Base-by-base conservation (phyloP, 1,140 invertebrate species). In the Heliconius hermathena region DNA sequence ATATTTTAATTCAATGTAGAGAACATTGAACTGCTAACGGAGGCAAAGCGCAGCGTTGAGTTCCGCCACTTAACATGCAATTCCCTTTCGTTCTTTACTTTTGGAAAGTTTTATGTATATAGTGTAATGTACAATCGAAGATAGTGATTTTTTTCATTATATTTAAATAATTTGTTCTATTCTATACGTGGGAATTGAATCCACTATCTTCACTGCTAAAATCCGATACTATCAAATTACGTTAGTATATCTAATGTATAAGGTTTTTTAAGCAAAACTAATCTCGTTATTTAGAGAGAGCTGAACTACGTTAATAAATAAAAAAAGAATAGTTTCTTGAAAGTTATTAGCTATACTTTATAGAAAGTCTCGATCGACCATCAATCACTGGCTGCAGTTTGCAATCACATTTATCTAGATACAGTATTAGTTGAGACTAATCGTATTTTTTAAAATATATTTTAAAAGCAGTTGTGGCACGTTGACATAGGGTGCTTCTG, bases 381-480 rank as follows among this genome's bases (percentile, higher is more conserved):
- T 80, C 79, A 80, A 73, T 80, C 79, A 80, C 74, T 36, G 36
- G 41, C 36, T 22, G 76, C 75, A 71, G 77, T 80, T 80, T 74
- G 71, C 75, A 54, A 80, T 77, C 74, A 60, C 79, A 72, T 73
- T 76, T 38, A 71, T 70, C 71, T n/a, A 33, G 74, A 75, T 54
- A 75, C 18, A 18, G 74, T 66, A 66, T 66, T 75, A 41, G 54
- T 60, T 36, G n/a, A 36, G 26, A 29, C 60, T 66, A 66, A 66
- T 29, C 60, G 22, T 16, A 16, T 26, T 52, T 20, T 52, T 52
- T 46, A 4, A 46, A 16, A 46, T 46, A 16, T 46, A 46, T 46
- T 46, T 16, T 46, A 46, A 16, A 46, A 0, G 41, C 13, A 36
- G 33, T 36, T 5, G 33, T 33, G 4, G 5, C 3, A 11, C 5